Evolutionary conservation across 2,888 invertebrate species (phyloP).

Genomic region (Bembecia ichneumoniformis): DNA sequence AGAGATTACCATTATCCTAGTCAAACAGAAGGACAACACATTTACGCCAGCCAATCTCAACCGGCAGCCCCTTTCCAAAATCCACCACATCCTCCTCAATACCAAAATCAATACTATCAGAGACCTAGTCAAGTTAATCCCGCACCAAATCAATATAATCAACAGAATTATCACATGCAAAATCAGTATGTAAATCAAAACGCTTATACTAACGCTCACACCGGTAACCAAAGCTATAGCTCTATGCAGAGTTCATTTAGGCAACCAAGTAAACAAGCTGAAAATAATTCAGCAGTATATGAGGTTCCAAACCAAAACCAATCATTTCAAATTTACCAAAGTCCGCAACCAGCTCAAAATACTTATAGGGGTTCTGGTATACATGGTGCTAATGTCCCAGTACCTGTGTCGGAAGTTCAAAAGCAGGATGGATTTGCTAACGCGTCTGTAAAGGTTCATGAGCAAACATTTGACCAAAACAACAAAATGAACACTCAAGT

Average conservation of each 20-base stretch:
- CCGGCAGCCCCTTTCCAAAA: conserved; percentile 44
- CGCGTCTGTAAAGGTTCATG: conserved; percentile 22
- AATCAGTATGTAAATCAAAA: conserved; percentile 48
- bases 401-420: conserved; percentile 30
- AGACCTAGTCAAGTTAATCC: conserved; percentile 37
- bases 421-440: conserved; percentile 28
- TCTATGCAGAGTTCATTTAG: conserved; percentile 47
- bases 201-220: conserved; percentile 26
- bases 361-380: conserved; percentile 32
- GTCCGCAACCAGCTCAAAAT: conserved; percentile 45
- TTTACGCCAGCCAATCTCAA: conserved; percentile 37
- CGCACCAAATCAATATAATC: conserved; percentile 36
- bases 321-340: conserved; percentile 58
- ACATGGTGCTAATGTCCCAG: conserved; percentile 27
- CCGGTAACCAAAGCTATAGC: conserved; percentile 41
- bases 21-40: conserved; percentile 52
- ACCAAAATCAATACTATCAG: conserved; percentile 58
- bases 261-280: conserved; percentile 44
- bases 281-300: conserved; percentile 34
- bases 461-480: conserved; percentile 29
- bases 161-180: conserved; percentile 45
- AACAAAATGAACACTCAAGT: conserved; percentile 26
- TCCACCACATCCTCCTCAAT: conserved; percentile 57
- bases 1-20: conserved; percentile 51
- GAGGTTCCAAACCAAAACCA: conserved; percentile 30